Percentiles rank a stretch among this genome's conserved stretches.
phyloP scores from a whole-genome alignment of 2,888 invertebrate genomes.

The Syrphus vitripennis region DNA sequence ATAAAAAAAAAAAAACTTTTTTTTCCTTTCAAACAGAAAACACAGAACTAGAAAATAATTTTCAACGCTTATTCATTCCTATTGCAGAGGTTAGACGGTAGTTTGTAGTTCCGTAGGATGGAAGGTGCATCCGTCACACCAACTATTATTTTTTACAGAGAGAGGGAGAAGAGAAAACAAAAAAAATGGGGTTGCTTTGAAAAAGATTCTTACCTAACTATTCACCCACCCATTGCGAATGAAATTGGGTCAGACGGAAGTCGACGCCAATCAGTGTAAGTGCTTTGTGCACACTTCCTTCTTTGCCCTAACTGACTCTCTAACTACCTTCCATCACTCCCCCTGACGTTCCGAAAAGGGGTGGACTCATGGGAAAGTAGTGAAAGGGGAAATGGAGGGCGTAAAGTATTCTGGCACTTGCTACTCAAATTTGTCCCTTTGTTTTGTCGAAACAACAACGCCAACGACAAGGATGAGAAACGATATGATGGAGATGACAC shows the following conservation, averaged over 20 bases:
- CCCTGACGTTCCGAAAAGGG: neutral
- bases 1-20: neutral
- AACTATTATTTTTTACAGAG: slow-evolving; percentile 38
- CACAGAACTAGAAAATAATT: slow-evolving; percentile 54
- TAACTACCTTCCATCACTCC: neutral
- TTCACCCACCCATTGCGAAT: slow-evolving; percentile 43
- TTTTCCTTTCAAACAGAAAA: slow-evolving; percentile 25
- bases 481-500: slow-evolving; percentile 11
- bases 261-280: slow-evolving; percentile 71
- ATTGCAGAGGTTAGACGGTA: slow-evolving; percentile 37
- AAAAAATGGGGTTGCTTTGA: slow-evolving; percentile 15
- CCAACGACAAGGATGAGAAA: neutral
- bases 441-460: slow-evolving; percentile 12
- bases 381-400: neutral
- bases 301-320: slow-evolving; percentile 63
- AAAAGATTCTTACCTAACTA: slow-evolving; percentile 30
- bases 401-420: slow-evolving; percentile 22
- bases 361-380: neutral
- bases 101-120: slow-evolving; percentile 61
- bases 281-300: slow-evolving; percentile 70
- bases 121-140: slow-evolving; percentile 64
- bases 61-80: slow-evolving; percentile 52
- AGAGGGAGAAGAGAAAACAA: slow-evolving; percentile 23
- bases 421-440: slow-evolving; percentile 46
- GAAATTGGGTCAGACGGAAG: slow-evolving; percentile 71